Percentiles rank a stretch among this genome's conserved stretches.
Conservation (phyloP, 2,888 invertebrate genomes). For the Daptonema setosum region DNA sequence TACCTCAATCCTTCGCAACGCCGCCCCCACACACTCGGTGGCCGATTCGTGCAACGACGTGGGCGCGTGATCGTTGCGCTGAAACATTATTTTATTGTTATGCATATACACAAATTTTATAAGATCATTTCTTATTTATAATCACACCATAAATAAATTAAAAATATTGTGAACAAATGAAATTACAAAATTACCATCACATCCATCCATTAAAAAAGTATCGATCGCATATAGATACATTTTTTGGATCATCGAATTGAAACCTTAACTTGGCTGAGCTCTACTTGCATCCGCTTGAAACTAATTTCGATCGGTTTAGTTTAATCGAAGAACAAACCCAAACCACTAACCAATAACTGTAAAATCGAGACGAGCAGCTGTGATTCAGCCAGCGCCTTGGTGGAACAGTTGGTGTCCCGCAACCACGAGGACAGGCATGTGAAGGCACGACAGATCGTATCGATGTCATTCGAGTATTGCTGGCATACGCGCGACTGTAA, state of each 20-base stretch:
- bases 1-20: constrained; percentile 56
- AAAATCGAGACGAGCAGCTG: constrained; percentile 29
- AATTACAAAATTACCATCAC: no score
- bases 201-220: no score
- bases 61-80: constrained; percentile 26
- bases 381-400: constrained; percentile 42
- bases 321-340: neutral
- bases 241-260: no score
- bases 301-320: no score
- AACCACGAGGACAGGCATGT: constrained; percentile 80
- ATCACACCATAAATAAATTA: no score
- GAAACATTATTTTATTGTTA: constrained; percentile 8
- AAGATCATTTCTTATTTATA: no score
- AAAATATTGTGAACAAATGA: no score
- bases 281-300: no score
- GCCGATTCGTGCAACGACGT: constrained; percentile 57
- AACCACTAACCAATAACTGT: constrained; percentile 35
- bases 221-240: no score
- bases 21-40: constrained; percentile 64
- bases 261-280: no score
- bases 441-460: constrained; percentile 37
- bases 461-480: neutral
- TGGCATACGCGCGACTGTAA: neutral
- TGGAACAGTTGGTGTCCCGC: constrained; percentile 53
- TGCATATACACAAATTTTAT: neutral